Evolutionary conservation across 1,140 invertebrate species (phyloP), one percentile per base, ranked within the genome.

Genomic region (Drosophila triauraria): DNA sequence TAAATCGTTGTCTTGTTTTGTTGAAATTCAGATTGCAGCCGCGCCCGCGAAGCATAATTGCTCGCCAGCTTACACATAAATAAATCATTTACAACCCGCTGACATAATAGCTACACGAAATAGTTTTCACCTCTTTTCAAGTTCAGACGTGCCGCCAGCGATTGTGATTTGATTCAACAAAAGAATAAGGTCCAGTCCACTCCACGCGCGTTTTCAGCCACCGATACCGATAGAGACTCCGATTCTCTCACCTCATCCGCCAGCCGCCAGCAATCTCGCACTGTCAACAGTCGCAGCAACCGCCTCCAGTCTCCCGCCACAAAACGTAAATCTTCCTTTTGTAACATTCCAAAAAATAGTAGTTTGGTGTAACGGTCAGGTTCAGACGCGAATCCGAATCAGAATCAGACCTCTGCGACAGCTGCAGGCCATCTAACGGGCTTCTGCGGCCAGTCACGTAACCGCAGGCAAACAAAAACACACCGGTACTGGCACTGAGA

Each of bases 401-500:
- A 62, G 59, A 67, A 54, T 62, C 67, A 65, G 70, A 75, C 44
- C 65, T 61, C 56, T 40, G 71, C 69, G 79, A 82, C 84, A 87
- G 80, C 84, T 87, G 80, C 74, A 80, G 84, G 83, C 85, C 80
- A 88, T 67, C 77, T 87, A 87, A 87, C 83, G 83, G 83, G 82
- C 79, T 44, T 62, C 48, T 70, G 62, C 50, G 67, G 68, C 70
- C 70, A 78, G 83, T 86, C 83, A 86, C 83, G 84, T 87, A 87
- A 87, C 84, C 80, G 84, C 75, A 64, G 46, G 60, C 46, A 48
- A 30, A 57, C 5, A 32, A 48, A 70, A 53, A 78, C 75, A 67
- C 58, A 60, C 47, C 42, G 58, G 27, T 35, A 57, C 12, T 5
- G 23, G n/a, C 48, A 70, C 63, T 47, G 48, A 70, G 32, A 13